These are phyloP conservation scores for Alethe diademata DNA, from an alignment of 2,113 vertebrate species.

Conservation along the genomic window DNA sequence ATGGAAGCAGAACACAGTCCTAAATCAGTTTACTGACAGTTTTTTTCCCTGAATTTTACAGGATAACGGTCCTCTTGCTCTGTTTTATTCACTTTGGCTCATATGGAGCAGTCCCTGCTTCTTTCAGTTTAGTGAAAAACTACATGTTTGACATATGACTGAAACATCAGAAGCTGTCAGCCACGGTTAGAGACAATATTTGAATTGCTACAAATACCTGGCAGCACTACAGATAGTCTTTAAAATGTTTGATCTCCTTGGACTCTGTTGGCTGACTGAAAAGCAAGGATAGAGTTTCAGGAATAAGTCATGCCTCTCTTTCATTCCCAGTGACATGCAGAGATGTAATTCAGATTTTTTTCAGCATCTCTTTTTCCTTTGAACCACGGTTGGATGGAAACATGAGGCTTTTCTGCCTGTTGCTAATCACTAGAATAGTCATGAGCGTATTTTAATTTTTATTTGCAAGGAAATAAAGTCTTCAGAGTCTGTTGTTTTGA, in stretches of 20 bases:
- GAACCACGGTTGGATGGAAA: neutral
- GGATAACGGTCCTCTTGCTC: neutral
- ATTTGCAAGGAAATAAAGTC: neutral
- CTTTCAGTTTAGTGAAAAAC: neutral
- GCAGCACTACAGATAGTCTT: slow-evolving; percentile 33
- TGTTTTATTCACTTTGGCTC: neutral
- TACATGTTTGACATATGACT: neutral
- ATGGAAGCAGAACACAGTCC: neutral
- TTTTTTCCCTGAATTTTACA: neutral
- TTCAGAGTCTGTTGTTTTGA: neutral
- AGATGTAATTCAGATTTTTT: neutral
- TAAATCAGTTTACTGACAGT: neutral
- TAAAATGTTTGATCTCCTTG: slow-evolving; percentile 25
- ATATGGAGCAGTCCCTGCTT: neutral
- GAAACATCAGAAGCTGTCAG: slow-evolving; percentile 37
- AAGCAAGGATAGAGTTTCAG: neutral
- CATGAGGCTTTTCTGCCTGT: neutral
- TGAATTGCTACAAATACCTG: slow-evolving; percentile 43
- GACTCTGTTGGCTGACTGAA: neutral
- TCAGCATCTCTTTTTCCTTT: neutral
- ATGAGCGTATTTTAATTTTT: neutral
- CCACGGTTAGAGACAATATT: neutral
- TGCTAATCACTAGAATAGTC: neutral
- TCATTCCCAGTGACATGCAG: neutral
- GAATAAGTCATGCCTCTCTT: neutral